A percentile compares a stretch with the other conserved stretches of the same genome.
phyloP scores from a whole-genome alignment of 2,797 vertebrate genomes.

The Ceryle rudis region DNA sequence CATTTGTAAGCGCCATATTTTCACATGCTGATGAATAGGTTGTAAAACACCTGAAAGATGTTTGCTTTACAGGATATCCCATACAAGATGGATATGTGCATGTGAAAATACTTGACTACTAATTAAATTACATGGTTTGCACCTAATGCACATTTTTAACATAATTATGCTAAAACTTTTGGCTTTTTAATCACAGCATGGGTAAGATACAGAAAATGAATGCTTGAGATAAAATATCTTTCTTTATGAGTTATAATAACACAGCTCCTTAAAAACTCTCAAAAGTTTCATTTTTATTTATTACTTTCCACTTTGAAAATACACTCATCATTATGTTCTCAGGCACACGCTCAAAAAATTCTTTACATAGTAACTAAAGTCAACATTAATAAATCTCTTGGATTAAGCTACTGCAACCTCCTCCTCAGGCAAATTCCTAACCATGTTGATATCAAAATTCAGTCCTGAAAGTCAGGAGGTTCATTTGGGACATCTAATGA shows the following conservation, averaged over 20 bases:
- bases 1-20: background rate
- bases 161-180: background rate
- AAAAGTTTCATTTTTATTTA: slow-evolving; percentile 27
- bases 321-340: slow-evolving; percentile 31
- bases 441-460: slow-evolving; percentile 2
- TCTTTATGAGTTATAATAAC: background rate
- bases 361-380: slow-evolving; percentile 38
- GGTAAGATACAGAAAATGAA: background rate
- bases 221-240: background rate
- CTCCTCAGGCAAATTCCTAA: slow-evolving; percentile 53
- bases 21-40: background rate
- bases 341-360: slow-evolving; percentile 34
- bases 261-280: background rate
- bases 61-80: background rate
- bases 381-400: slow-evolving; percentile 24
- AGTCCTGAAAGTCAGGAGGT: slow-evolving; percentile 5
- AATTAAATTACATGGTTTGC: background rate
- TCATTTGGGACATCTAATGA: background rate
- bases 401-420: slow-evolving; percentile 37
- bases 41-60: background rate
- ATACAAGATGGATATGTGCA: rapidly evolving
- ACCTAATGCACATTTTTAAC: background rate
- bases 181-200: background rate
- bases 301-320: slow-evolving; percentile 43
- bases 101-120: background rate